Base-by-base conservation (phyloP, 2,888 invertebrate species). In the Xestia xanthographa region DNA sequence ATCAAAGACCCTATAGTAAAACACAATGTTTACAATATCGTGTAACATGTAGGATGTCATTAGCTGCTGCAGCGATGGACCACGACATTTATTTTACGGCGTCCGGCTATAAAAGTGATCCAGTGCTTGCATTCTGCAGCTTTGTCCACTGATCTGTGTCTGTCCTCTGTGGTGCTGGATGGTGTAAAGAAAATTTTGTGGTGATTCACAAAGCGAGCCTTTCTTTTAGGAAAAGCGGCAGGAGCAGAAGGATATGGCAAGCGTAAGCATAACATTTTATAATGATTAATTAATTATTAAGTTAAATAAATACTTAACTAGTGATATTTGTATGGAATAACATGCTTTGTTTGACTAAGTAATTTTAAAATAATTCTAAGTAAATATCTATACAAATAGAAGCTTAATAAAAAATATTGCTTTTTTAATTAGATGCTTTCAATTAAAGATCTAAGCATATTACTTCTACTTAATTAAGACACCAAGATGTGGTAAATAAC, bases 41-140 rank as follows among this genome's bases (percentile, higher is more conserved):
- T 67, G 79, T 85, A 88, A 81, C 82, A 82, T 88, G 91, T 93
- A 92, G 95, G 94, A 93, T 92, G 91, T 95, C 95, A 96, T 96
- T 96, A 95, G 95, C 92, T 91, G 92, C 92, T 93, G 93, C 91
- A 89, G 94, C 95, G 94, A 95, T 95, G 95, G 95, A 94, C 95
- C 95, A 92, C 95, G 96, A 96, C 96, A 96, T 96, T 96, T 96
- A 96, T 96, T 96, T 96, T 95, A 96, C 96, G 95, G 95, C 95
- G 93, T 96, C 96, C 96, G 96, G 96, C 95, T 92, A 96, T 96
- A 96, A 96, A 96, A 96, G 96, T 96, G 96, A 96, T 96, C 96
- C 96, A 96, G 94, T 93, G 95, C 95, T 89, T 96, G 96, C 96
- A 96, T 94, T 94, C 94, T 96, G 95, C 96, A 95, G 92, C 93